These are phyloP conservation scores for Eugnorisma glareosa DNA, from an alignment of 2,888 invertebrate genomes.

Conservation along the genomic window DNA sequence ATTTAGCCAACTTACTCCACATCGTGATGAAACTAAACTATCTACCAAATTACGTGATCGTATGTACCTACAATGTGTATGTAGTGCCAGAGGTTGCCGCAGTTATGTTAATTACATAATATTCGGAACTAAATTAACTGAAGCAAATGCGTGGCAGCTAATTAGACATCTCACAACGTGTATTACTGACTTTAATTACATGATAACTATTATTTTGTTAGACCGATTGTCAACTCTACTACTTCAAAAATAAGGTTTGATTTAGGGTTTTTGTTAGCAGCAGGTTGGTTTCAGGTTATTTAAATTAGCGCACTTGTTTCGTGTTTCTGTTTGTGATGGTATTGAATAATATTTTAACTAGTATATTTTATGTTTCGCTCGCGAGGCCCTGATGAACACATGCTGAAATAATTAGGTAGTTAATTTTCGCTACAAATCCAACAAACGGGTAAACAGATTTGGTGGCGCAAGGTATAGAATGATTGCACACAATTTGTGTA, in stretches of 20 bases:
- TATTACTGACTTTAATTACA: slow-evolving; percentile 65
- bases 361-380: slow-evolving; percentile 40
- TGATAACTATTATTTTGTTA: slow-evolving; percentile 19
- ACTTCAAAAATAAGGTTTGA: background rate
- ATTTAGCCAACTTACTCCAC: slow-evolving; percentile 27
- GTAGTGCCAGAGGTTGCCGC: slow-evolving; percentile 39
- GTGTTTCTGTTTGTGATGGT: slow-evolving; percentile 49
- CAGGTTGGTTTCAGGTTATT: slow-evolving; percentile 55
- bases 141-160: slow-evolving; percentile 71
- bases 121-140: slow-evolving; percentile 73
- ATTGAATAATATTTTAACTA: slow-evolving; percentile 57
- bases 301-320: slow-evolving; percentile 63
- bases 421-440: slow-evolving; percentile 5
- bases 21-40: slow-evolving; percentile 19
- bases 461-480: background rate
- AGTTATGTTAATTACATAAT: slow-evolving; percentile 70
- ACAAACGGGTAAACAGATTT: background rate
- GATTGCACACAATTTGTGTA: background rate
- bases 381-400: slow-evolving; percentile 2
- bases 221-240: background rate
- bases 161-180: slow-evolving; percentile 73
- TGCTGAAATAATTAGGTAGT: background rate
- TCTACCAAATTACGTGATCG: slow-evolving; percentile 27
- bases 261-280: background rate
- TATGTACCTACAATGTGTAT: background rate